A percentile compares a stretch with the other conserved stretches of the same genome.
phyloP scores from a whole-genome alignment of 2,888 invertebrate genomes.

The Yponomeuta malinellus region DNA sequence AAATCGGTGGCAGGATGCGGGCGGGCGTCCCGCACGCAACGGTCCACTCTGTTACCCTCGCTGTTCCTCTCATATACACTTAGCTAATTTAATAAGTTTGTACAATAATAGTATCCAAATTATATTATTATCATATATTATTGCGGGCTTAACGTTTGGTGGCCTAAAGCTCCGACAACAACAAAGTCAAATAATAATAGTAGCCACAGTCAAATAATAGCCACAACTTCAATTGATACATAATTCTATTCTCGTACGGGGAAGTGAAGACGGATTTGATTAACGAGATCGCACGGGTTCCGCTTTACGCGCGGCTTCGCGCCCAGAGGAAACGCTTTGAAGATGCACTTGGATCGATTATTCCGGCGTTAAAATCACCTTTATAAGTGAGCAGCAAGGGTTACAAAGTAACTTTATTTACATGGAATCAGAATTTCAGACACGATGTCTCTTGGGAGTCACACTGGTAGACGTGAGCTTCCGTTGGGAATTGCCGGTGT shows the following conservation, averaged over 20 bases:
- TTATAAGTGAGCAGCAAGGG: neutral
- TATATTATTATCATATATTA: too few relatives aligned
- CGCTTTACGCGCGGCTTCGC: neutral
- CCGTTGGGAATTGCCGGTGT: neutral
- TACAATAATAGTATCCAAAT: neutral
- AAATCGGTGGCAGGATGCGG: slow-evolving; percentile 11
- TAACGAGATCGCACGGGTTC: slow-evolving; percentile 3
- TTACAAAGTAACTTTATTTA: neutral
- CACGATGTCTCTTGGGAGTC: neutral
- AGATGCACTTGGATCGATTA: neutral
- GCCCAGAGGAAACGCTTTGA: slow-evolving; percentile 1
- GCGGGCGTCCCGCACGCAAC: slow-evolving; percentile 10
- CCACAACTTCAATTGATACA: neutral
- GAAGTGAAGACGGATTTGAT: slow-evolving; percentile 9
- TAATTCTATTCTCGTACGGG: neutral
- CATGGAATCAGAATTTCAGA: too few relatives aligned
- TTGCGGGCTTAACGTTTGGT: too few relatives aligned
- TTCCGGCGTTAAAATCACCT: neutral
- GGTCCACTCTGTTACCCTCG: neutral
- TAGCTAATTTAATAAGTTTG: neutral
- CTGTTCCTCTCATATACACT: neutral
- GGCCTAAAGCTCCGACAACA: too few relatives aligned
- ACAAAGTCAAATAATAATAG: neutral
- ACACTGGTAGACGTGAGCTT: neutral
- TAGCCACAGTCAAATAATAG: neutral